Base-by-base conservation (phyloP, 1,140 invertebrate genomes). In the Trissolcus basalis region DNA sequence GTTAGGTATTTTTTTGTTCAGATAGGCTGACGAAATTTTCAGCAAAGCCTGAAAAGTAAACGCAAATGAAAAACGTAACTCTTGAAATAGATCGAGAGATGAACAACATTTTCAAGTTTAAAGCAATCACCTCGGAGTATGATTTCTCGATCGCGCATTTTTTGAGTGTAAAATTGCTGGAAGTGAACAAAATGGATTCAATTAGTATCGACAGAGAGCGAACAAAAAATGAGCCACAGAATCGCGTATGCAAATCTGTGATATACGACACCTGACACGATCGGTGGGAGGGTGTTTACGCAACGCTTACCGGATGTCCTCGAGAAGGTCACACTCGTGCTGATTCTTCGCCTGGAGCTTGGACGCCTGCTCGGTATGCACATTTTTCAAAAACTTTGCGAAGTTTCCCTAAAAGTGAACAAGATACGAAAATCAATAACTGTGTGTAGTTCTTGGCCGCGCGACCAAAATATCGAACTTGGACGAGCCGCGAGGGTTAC, bases 291-390 rank as follows among this genome's bases (percentile, higher is more conserved):
- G 32, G 9, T 11, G 15, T 54, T 70, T 70, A 56, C 19, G 56
- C 67, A 61, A 60, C 19, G n/a, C 84, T 87, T 73, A 88, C 89
- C 96, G 93, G 50, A 98, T 94, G 85, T 98, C 96, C 89, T 98
- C 97, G 47, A 98, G 89, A 63, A 98, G 90, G 85, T 98, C 96
- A 88, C 95, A 96, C 85, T 98, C 97, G 89, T 98, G 96, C 87
- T 98, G 96, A 87, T 98, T 97, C 88, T 98, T 98, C 19, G 94
- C 91, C 85, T 96, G 94, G 73, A 98, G 91, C 89, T 97, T 97
- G 5, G 95, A 92, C 50, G 96, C 91, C 88, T 98, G 97, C 88
- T 98, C 97, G 54, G 93, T 91, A 85, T 98, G 96, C 49, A 97
- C 90, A 89, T 96, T 96, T 90, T 96, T 96, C 67, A 96, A 90